phyloP scores from a whole-genome alignment of 53 echinoderm and acorn worm species.

The Pentamera pediparva region DNA sequence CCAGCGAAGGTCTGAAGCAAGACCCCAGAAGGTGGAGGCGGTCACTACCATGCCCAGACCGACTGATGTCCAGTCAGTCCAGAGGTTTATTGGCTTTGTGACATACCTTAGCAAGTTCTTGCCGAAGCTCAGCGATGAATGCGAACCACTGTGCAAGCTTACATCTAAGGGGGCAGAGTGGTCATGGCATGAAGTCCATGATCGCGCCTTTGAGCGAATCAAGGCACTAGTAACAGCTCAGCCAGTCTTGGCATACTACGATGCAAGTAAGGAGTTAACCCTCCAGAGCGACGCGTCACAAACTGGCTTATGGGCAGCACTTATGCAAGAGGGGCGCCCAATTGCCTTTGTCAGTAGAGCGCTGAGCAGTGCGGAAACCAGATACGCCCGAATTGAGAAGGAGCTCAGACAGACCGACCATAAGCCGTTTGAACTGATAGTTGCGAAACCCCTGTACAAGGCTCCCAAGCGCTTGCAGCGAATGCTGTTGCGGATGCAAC shows the following conservation, averaged over 20 bases:
- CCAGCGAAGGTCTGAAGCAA: neutral
- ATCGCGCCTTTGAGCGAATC: neutral
- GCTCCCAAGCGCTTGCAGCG: conserved; percentile 45
- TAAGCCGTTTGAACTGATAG: conserved; percentile 6
- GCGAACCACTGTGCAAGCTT: neutral
- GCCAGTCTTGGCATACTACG: conserved; percentile 8
- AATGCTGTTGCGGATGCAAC: conserved; percentile 32
- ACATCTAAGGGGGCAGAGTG: conserved; percentile 9
- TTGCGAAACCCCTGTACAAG: conserved; percentile 38
- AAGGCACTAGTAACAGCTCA: neutral
- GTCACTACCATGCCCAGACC: neutral
- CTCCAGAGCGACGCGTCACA: neutral
- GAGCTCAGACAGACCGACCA: conserved; percentile 8
- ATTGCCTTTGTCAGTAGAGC: conserved; percentile 11
- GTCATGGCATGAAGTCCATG: conserved; percentile 21
- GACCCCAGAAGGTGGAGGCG: neutral
- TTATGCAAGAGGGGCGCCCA: conserved; percentile 5
- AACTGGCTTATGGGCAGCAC: conserved; percentile 1
- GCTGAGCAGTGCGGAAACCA: neutral
- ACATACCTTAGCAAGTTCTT: conserved; percentile 13
- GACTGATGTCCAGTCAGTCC: neutral
- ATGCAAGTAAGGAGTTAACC: neutral
- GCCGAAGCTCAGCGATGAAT: conserved; percentile 4
- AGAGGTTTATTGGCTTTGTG: conserved; percentile 1
- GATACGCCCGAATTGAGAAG: conserved; percentile 21